Percentiles rank a stretch among this genome's conserved stretches.
Evolutionary conservation across 1,140 invertebrate genomes (phyloP).

Genomic region (Alviniconcha marisindica): DNA sequence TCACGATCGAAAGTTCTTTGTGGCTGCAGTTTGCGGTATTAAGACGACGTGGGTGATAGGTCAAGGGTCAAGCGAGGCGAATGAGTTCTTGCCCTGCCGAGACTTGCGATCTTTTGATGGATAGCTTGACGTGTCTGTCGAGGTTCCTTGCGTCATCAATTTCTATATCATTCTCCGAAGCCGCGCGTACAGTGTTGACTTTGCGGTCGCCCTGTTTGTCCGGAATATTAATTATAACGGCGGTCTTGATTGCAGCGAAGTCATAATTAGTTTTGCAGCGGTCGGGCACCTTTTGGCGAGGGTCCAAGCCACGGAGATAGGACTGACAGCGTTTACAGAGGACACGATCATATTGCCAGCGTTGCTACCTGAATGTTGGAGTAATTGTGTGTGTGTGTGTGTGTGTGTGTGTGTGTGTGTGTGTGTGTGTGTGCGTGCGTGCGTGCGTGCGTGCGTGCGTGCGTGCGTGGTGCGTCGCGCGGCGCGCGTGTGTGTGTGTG

Average conservation of each 20-base stretch:
- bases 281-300: background rate
- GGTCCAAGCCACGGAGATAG: background rate
- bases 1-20: no score
- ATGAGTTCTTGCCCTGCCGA: no score
- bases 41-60: no score
- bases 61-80: no score
- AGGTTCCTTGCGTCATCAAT: slow-evolving; percentile 17
- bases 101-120: background rate
- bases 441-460: background rate
- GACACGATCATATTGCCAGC: no score
- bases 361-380: no score
- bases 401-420: background rate
- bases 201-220: background rate
- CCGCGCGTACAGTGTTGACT: background rate
- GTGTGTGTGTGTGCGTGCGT: background rate
- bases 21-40: no score
- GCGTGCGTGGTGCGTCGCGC: background rate
- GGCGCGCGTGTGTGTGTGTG: background rate
- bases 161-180: background rate
- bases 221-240: background rate
- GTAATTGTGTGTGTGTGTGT: background rate
- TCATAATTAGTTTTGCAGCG: background rate
- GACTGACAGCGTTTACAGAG: background rate
- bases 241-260: background rate
- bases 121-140: background rate